A percentile compares a stretch with the other conserved stretches of the same genome.
Conservation (phyloP, 2,797 vertebrate genomes). For the Squalus acanthias region DNA sequence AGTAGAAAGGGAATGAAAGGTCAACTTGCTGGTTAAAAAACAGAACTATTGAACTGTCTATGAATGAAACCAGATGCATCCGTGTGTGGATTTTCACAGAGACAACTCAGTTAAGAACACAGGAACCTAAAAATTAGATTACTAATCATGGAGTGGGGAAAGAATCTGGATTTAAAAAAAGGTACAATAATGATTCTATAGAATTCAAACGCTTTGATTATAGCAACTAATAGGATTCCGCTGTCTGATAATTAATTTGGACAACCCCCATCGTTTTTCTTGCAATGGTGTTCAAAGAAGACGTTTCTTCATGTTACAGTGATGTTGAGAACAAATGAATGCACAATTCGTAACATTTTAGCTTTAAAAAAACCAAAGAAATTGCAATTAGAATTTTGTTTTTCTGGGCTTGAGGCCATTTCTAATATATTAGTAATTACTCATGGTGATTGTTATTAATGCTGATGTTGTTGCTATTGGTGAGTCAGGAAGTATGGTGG, state of each 20-base stretch:
- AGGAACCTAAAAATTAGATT: neutral
- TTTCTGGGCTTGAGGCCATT: neutral
- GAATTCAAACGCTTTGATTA: neutral
- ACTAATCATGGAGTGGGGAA: neutral
- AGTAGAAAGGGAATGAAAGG: neutral
- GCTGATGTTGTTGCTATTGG: neutral
- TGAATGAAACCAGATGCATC: slow-evolving; percentile 2
- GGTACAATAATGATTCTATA: neutral
- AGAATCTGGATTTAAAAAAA: neutral
- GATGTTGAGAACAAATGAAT: neutral
- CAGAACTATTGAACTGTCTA: neutral
- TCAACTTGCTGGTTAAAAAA: neutral
- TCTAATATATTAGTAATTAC: neutral
- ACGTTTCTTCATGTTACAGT: neutral
- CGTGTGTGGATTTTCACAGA: neutral
- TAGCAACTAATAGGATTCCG: neutral
- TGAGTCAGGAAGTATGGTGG: neutral
- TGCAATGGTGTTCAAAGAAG: neutral
- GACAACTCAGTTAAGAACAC: neutral
- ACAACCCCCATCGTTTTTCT: neutral
- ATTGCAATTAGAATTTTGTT: neutral
- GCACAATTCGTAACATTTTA: neutral
- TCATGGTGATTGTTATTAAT: neutral
- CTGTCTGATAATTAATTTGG: neutral
- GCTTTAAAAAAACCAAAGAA: neutral